Evolutionary conservation across 2,888 invertebrate genomes (phyloP).

Genomic region (Metacarcinus magister): DNA sequence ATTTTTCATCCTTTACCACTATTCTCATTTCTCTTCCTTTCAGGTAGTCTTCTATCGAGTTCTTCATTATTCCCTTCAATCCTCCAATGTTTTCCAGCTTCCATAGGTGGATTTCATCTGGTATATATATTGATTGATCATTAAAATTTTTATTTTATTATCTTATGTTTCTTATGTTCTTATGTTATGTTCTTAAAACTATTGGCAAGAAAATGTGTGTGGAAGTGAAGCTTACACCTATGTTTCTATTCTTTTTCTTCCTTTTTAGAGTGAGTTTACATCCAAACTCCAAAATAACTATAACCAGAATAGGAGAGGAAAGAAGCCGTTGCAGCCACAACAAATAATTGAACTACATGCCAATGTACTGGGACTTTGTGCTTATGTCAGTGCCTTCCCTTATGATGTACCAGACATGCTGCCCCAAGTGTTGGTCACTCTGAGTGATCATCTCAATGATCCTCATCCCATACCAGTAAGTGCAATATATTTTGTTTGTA

Average conservation of each 20-base stretch:
- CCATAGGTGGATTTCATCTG: too few relatives aligned
- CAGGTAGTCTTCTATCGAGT: too few relatives aligned
- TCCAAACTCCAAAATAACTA: slow-evolving; percentile 67
- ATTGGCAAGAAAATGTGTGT: neutral
- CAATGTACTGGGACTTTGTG: slow-evolving; percentile 94
- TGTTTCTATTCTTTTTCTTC: neutral
- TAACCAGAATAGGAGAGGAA: slow-evolving; percentile 64
- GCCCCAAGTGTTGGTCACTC: slow-evolving; percentile 91
- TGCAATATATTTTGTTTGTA: slow-evolving; percentile 78
- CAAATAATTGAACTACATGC: slow-evolving; percentile 87
- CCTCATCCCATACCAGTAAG: slow-evolving; percentile 94
- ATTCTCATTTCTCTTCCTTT: too few relatives aligned
- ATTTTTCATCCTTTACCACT: too few relatives aligned
- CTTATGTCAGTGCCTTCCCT: slow-evolving; percentile 94
- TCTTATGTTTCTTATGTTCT: neutral
- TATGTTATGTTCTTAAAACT: too few relatives aligned
- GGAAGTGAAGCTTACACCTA: neutral
- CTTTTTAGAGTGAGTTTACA: slow-evolving; percentile 75
- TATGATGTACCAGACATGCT: slow-evolving; percentile 92
- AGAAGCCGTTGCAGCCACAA: slow-evolving; percentile 81
- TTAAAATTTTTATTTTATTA: too few relatives aligned
- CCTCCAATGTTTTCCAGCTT: too few relatives aligned
- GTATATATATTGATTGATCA: too few relatives aligned
- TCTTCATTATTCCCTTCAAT: too few relatives aligned
- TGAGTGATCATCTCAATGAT: slow-evolving; percentile 92